Evolutionary conservation across 2,797 vertebrate genomes (phyloP), one percentile per base, ranked within the genome.

Genomic region (Alosa sapidissima): DNA sequence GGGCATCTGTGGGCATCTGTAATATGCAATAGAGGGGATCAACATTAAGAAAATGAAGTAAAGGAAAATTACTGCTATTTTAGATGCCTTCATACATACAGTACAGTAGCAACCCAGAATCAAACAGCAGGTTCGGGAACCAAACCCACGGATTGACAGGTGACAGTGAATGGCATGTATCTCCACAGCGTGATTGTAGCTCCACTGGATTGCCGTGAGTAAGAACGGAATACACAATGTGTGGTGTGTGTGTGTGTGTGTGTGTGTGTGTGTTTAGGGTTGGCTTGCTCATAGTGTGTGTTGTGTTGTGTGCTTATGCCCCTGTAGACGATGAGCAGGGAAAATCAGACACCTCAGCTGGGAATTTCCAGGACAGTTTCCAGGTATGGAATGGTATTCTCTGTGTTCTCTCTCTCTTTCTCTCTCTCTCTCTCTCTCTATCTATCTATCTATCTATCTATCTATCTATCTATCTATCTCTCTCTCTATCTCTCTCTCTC

Each of bases 291-390:
- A 81, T 10, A 16, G 14, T 1, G 58, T 54, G 78, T 58, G 9
- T 83, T 47, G 8, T 83, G 49, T 52, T 78, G 36, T 47, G 83
- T 93, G 72, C 21, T 21, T 78, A 6, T 78, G 14, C 82, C 93
- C 83, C 94, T 94, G 89, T 94, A 98, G 98, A 99, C 89, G 98
- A 99, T 84, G 98, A 99, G 84, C 94, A 96, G 68, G 95, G 94
- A 92, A 99, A 96, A 93, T 86, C 96, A 88, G 98, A 99, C 91
- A 95, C 94, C 81, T 96, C 95, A 10, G 94, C 96, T 33, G 96
- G 96, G 86, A 92, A 94, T 93, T 96, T 98, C 89, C 95, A 94
- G 90, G 98, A 99, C 90, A 96, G 94, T 92, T 98, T 97, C 90
- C 97, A 98, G 95, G 95, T 96, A 91, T 54, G 36, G 1, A 75